These are phyloP conservation scores for Geotrupes spiniger DNA, from an alignment of 2,888 invertebrate species.

Conservation along the genomic window DNA sequence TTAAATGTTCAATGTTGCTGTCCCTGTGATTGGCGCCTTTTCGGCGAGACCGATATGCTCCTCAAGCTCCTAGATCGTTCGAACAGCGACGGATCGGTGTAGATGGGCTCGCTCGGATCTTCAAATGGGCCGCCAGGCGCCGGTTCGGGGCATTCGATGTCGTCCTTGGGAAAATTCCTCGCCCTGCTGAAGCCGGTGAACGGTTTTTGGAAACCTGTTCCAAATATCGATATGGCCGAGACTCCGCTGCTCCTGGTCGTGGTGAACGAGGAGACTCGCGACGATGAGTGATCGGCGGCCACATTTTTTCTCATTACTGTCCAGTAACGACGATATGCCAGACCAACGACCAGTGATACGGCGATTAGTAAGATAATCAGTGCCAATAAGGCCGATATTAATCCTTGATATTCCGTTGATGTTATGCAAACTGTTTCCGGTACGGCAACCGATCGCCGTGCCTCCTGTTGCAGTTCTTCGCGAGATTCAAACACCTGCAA, in stretches of 20 bases:
- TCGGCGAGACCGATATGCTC: conserved; percentile 57
- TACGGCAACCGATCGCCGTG: conserved; percentile 63
- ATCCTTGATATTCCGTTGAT: conserved; percentile 78
- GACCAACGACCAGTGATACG: conserved; percentile 68
- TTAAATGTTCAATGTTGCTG: conserved; percentile 20
- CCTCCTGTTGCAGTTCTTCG: conserved; percentile 67
- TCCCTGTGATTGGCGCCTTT: conserved; percentile 34
- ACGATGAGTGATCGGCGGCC: conserved; percentile 53
- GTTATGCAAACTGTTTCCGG: conserved; percentile 75
- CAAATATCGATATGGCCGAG: conserved; percentile 64
- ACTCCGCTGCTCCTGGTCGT: conserved; percentile 50
- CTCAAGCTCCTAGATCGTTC: conserved; percentile 77
- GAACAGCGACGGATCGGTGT: conserved; percentile 88
- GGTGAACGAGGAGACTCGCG: conserved; percentile 49
- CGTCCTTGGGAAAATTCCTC: conserved; percentile 41
- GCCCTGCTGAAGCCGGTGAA: conserved; percentile 55
- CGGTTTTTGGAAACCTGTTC: conserved; percentile 67
- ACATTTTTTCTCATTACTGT: conserved; percentile 72
- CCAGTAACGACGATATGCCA: conserved; percentile 79
- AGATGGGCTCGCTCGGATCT: conserved; percentile 90
- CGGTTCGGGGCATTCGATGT: conserved; percentile 40
- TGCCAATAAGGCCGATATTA: conserved; percentile 76
- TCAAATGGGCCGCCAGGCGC: conserved; percentile 59
- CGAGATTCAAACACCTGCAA: conserved; percentile 78
- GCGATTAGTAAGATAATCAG: conserved; percentile 72